Conservation (phyloP, 2,797 vertebrate genomes). For the Phoebastria nigripes region DNA sequence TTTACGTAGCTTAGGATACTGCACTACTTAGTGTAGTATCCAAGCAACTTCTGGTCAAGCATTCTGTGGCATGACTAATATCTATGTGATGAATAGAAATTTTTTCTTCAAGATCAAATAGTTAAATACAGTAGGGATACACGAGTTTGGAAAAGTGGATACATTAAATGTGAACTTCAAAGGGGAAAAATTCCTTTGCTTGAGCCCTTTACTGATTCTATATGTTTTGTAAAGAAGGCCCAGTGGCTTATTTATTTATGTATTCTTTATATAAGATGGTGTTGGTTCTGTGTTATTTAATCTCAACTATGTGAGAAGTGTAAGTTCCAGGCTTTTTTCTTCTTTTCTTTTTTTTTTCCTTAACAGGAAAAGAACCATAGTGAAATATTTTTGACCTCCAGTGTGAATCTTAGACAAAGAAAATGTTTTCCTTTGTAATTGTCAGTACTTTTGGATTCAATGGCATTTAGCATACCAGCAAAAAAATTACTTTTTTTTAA, state of each 20-base stretch:
- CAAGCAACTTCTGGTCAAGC: not conserved
- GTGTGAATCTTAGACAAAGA: not conserved
- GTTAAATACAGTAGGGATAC: not conserved
- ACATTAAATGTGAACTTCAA: not conserved
- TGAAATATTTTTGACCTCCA: not conserved
- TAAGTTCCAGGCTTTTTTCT: not conserved
- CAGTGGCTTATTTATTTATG: not conserved
- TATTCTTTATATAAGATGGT: not conserved
- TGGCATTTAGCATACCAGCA: rapidly evolving
- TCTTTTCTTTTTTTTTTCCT: not conserved
- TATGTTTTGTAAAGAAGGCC: not conserved
- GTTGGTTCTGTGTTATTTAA: not conserved
- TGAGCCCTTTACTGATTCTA: not conserved
- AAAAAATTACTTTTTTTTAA: not conserved
- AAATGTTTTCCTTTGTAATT: not conserved
- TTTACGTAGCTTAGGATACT: not conserved
- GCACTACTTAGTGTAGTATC: not conserved
- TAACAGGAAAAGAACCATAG: not conserved
- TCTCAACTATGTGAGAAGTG: not conserved
- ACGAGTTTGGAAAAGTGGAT: not conserved
- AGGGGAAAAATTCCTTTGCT: not conserved
- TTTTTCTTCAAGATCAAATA: not conserved
- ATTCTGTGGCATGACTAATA: not conserved
- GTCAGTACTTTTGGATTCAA: not conserved
- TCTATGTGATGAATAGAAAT: not conserved